Percentiles rank a stretch among this genome's conserved stretches.
Evolutionary conservation across 2,113 vertebrate species (phyloP).

Genomic region (Equus quagga): DNA sequence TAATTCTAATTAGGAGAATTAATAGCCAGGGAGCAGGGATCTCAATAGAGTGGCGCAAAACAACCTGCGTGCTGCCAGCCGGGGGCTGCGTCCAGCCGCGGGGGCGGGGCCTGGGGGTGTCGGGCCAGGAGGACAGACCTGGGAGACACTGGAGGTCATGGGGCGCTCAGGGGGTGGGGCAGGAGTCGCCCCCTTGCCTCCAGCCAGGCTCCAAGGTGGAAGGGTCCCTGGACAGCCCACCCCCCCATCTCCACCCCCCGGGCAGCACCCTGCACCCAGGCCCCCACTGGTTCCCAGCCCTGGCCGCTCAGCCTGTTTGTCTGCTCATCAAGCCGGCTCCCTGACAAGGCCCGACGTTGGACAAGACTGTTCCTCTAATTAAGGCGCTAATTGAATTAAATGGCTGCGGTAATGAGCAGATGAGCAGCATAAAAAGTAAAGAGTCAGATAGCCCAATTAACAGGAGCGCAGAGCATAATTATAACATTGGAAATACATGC

Average conservation of each 20-base stretch:
- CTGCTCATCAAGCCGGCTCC: slow-evolving; percentile 93
- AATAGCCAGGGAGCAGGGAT: slow-evolving; percentile 91
- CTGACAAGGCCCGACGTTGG: slow-evolving; percentile 94
- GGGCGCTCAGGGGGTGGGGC: neutral
- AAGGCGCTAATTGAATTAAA: slow-evolving; percentile 99
- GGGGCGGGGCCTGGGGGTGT: neutral
- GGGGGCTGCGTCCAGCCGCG: neutral
- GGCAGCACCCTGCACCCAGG: accelerated
- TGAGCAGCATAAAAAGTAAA: slow-evolving; percentile 98
- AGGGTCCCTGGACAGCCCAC: neutral
- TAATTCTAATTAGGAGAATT: slow-evolving; percentile 95
- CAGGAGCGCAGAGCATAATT: slow-evolving; percentile 98
- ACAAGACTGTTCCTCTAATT: slow-evolving; percentile 97
- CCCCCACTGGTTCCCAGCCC: neutral
- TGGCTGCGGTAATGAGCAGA: slow-evolving; percentile 98
- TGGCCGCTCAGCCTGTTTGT: slow-evolving; percentile 89
- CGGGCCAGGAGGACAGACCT: neutral
- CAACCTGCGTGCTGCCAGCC: slow-evolving; percentile 33
- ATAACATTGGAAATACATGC: slow-evolving; percentile 98
- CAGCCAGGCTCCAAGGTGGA: neutral
- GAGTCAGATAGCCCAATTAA: slow-evolving; percentile 99
- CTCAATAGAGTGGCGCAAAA: slow-evolving; percentile 89
- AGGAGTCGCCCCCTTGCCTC: accelerated
- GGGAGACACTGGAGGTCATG: neutral
- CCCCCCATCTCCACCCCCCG: neutral